These are phyloP conservation scores for Chrysolina americana DNA, from an alignment of 2,888 invertebrate species.

Conservation along the genomic window DNA sequence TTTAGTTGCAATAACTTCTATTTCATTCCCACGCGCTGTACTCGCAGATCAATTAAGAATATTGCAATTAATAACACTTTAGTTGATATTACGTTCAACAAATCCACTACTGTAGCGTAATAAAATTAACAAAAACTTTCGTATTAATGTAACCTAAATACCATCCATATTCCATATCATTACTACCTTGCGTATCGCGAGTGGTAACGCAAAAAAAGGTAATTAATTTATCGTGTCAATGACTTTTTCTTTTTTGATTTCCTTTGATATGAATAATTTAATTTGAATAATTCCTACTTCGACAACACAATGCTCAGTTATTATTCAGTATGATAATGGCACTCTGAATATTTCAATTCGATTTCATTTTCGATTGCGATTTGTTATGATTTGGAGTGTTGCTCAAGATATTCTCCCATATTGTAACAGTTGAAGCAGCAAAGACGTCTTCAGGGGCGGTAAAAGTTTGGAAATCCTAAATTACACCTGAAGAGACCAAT, in stretches of 20 bases:
- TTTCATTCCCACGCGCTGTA: no score
- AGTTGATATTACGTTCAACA: no score
- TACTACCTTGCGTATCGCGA: background rate
- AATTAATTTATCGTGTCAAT: slow-evolving; percentile 15
- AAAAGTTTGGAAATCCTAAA: no score
- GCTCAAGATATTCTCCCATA: no score
- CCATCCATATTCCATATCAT: slow-evolving; percentile 3
- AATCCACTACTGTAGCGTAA: background rate
- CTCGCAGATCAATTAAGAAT: background rate
- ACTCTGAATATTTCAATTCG: background rate
- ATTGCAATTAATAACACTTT: background rate
- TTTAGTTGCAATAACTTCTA: no score
- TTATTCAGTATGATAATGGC: background rate
- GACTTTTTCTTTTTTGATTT: background rate
- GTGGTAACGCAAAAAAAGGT: slow-evolving; percentile 1
- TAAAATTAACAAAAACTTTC: slow-evolving; percentile 1
- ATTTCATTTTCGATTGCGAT: background rate
- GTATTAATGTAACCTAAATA: slow-evolving; percentile 15
- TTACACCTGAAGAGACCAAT: no score
- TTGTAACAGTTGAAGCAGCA: no score
- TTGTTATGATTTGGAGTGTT: background rate
- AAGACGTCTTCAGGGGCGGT: no score
- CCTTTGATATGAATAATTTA: background rate
- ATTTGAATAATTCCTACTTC: slow-evolving; percentile 7
- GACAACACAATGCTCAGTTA: slow-evolving; percentile 8